Evolutionary conservation across 2,888 invertebrate species (phyloP).

Genomic region (Mycalesis mineus): DNA sequence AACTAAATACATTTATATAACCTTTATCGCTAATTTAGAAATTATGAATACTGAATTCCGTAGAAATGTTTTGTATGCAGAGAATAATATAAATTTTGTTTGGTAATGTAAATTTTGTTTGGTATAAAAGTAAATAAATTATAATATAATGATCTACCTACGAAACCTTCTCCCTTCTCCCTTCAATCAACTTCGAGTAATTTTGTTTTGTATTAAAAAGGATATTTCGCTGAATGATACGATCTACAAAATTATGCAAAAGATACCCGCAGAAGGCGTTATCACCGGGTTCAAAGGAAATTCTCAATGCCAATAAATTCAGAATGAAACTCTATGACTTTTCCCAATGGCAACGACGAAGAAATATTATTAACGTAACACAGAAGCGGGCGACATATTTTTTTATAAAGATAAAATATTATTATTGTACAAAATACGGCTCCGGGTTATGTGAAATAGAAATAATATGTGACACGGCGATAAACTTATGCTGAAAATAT

Average conservation of each 20-base stretch:
- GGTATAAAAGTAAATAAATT: no score
- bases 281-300: constrained; percentile 49
- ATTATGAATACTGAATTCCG: no score
- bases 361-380: not conserved
- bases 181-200: constrained; percentile 16
- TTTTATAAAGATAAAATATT: constrained; percentile 19
- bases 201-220: constrained; percentile 12
- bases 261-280: constrained; percentile 42
- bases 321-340: constrained; percentile 20
- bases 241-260: constrained; percentile 42
- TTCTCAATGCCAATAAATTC: constrained; percentile 48
- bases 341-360: constrained; percentile 26
- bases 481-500: no score
- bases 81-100: no score
- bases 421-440: not conserved
- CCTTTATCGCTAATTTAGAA: no score
- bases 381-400: constrained; percentile 15
- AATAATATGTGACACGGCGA: not conserved
- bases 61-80: no score
- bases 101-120: no score
- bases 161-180: constrained; percentile 10
- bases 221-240: constrained; percentile 31
- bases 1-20: no score
- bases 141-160: not conserved
- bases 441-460: not conserved